Evolutionary conservation across 2,113 vertebrate genomes (phyloP), one percentile per base, ranked within the genome.

Genomic region (Triplophysa rosa): DNA sequence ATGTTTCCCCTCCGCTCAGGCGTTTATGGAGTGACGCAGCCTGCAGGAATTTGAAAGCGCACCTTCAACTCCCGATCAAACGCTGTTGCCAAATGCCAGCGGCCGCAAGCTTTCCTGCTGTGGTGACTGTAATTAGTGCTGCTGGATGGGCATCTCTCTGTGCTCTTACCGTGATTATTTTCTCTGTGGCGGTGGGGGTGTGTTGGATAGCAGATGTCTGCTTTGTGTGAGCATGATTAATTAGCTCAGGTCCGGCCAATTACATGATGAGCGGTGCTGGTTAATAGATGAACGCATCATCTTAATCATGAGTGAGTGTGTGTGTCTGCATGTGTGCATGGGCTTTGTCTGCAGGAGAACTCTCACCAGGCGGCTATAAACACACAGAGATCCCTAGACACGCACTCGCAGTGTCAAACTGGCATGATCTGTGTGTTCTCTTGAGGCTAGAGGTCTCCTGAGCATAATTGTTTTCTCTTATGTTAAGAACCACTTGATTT

Each of bases 331-430:
- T 54, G 77, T 56, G 58, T 45, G n/a, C 8, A 33, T 56, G 58
- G 70, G 47, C 45, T 70, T 59, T n/a, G 59, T 72, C 40, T n/a
- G 8, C 70, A 21, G 2, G 54, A 73, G 56, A 73, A 37, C 56
- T 87, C 68, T 78, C 56, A 3, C 67, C 74, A 84, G 85, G 84
- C 79, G 64, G 59, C 76, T 85, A 88, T 85, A 81, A 88, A 84
- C 81, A 80, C 81, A 80, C 49, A 45, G 52, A 45, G 52, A 54
- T 72, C 81, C 71, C 84, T 64, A 14, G 76, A 68, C 71, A 77
- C 61, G 54, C 8, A 4, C 29, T 61, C 62, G 45, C 47, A 69
- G 37, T 10, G 19, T 45, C 40, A 70, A 42, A 52, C 66, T 11
- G 21, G 33, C 49, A 11, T 1, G 2, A 19, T 23, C 8, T 12